A percentile compares a stretch with the other conserved stretches of the same genome.
Evolutionary conservation across 2,888 invertebrate species (phyloP).

Genomic region (Chrysolina haemoptera): DNA sequence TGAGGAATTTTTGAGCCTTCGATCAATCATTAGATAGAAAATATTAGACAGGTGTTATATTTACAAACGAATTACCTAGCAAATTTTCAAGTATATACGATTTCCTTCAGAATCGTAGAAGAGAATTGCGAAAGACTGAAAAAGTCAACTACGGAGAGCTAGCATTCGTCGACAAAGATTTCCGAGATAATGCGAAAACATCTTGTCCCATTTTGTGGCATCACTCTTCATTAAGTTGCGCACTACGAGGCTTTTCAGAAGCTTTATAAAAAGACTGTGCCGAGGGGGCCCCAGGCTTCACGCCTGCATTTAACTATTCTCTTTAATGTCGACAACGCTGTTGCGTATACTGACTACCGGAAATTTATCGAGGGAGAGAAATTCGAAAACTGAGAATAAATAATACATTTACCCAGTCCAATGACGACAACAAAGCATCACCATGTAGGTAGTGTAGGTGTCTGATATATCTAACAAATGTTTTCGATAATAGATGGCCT

Average conservation of each 20-base stretch:
- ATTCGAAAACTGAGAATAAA: slow-evolving; percentile 38
- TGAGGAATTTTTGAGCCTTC: no score
- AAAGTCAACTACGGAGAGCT: slow-evolving; percentile 23
- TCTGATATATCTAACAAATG: no score
- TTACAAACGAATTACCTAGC: no score
- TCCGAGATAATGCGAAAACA: slow-evolving; percentile 53
- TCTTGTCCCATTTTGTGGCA: slow-evolving; percentile 58
- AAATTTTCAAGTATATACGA: no score
- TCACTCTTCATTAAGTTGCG: slow-evolving; percentile 60
- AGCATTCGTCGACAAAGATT: slow-evolving; percentile 35
- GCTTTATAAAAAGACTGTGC: slow-evolving; percentile 53
- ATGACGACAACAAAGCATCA: background rate
- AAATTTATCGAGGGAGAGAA: slow-evolving; percentile 39
- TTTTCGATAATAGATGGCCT: no score
- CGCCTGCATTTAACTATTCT: slow-evolving; percentile 57
- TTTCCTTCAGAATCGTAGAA: background rate
- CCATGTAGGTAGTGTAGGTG: no score
- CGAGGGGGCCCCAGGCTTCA: slow-evolving; percentile 48
- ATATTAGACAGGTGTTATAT: no score
- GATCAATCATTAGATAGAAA: no score
- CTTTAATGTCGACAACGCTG: slow-evolving; percentile 53
- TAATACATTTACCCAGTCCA: background rate
- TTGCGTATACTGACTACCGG: slow-evolving; percentile 41
- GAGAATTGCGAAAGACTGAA: background rate
- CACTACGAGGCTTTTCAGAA: slow-evolving; percentile 53